A percentile compares a stretch with the other conserved stretches of the same genome.
Evolutionary conservation across 2,113 vertebrate species (phyloP).

Genomic region (Oncorhynchus gorbuscha): DNA sequence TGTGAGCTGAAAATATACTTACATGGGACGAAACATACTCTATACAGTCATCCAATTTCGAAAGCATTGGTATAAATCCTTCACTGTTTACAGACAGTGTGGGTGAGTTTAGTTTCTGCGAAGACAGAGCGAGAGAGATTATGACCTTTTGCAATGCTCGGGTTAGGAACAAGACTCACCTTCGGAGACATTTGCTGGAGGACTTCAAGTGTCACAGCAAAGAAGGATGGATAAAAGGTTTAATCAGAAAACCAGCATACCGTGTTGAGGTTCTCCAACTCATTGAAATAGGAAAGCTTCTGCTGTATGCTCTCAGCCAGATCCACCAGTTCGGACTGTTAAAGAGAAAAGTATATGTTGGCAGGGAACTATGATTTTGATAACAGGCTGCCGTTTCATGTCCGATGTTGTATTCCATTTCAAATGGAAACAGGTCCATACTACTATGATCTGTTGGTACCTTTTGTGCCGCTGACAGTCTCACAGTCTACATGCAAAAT

Average conservation of each 20-base stretch:
- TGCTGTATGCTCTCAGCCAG: conserved; percentile 96
- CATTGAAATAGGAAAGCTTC: conserved; percentile 97
- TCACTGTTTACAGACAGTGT: conserved; percentile 95
- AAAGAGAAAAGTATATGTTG: conserved; percentile 35
- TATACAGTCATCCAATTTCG: conserved; percentile 95
- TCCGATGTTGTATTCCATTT: too few species aligned
- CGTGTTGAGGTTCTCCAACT: conserved; percentile 93
- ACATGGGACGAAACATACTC: conserved; percentile 95
- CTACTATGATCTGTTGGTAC: neutral
- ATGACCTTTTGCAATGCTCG: too few species aligned
- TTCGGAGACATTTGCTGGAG: neutral
- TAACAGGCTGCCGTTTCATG: neutral
- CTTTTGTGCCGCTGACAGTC: neutral
- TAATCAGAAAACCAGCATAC: conserved; percentile 68
- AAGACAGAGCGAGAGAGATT: conserved; percentile 27
- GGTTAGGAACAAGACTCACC: neutral
- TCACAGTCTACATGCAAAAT: neutral
- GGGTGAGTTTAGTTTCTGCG: conserved; percentile 93
- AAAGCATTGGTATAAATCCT: conserved; percentile 95
- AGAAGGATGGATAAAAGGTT: neutral
- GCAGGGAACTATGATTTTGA: neutral
- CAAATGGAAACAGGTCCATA: neutral
- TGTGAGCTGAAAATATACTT: conserved; percentile 60
- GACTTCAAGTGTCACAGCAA: neutral
- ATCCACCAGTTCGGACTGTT: conserved; percentile 90